Evolutionary conservation across 2,113 vertebrate species (phyloP).

Genomic region (Alouatta palliata): DNA sequence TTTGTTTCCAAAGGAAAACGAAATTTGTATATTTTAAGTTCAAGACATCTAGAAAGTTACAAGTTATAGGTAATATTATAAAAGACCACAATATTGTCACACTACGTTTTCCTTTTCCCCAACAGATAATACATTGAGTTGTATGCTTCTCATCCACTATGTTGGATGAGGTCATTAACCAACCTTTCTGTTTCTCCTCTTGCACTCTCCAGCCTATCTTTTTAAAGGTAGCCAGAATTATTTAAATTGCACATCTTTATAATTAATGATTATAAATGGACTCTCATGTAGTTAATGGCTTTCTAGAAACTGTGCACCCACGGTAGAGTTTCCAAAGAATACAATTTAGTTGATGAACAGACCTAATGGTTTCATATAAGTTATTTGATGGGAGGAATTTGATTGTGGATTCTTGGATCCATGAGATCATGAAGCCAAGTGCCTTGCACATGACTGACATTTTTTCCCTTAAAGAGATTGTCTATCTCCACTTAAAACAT

Average conservation of each 20-base stretch:
- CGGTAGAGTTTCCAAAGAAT: constrained; percentile 2
- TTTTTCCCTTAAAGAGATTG: not conserved
- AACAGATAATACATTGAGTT: too few relatives aligned
- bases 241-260: not conserved
- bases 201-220: not conserved
- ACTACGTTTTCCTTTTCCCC: not conserved
- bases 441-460: not conserved
- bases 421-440: not conserved
- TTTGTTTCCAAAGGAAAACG: constrained; percentile 28
- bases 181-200: not conserved
- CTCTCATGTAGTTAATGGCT: not conserved
- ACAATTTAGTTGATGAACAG: not conserved
- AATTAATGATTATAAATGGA: constrained; percentile 25
- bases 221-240: constrained; percentile 13
- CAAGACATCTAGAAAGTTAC: constrained; percentile 10
- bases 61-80: not conserved
- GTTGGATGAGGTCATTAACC: not conserved
- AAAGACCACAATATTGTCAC: not conserved
- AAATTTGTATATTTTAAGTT: constrained; percentile 29
- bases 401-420: not conserved
- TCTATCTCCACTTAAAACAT: not conserved
- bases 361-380: not conserved
- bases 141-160: not conserved
- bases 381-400: not conserved
- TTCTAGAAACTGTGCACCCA: constrained; percentile 24